These are phyloP conservation scores for Nomada fucata DNA, from an alignment of 2,888 invertebrate species.

Conservation along the genomic window DNA sequence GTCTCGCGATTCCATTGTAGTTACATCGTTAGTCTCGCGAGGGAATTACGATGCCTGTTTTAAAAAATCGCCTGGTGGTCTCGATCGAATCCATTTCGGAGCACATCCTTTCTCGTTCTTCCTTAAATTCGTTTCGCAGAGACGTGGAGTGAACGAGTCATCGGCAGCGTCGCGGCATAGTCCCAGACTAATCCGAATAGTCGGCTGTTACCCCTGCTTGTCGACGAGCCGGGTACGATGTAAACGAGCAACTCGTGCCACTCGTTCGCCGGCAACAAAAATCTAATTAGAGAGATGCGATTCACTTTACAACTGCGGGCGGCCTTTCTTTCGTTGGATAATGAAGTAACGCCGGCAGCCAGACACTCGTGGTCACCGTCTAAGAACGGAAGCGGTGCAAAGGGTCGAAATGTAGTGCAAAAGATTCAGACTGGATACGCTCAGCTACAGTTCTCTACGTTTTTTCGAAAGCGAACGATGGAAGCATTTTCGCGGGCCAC, in stretches of 20 bases:
- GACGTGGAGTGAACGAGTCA: not conserved
- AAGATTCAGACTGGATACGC: constrained; percentile 40
- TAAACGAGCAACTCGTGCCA: constrained; percentile 47
- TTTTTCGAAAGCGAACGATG: constrained; percentile 36
- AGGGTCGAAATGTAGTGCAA: constrained; percentile 44
- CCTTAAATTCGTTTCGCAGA: no score
- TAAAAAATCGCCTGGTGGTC: not conserved
- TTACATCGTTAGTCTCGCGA: no score
- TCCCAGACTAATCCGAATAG: constrained; percentile 30
- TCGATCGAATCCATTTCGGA: not conserved
- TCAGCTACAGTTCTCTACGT: constrained; percentile 54
- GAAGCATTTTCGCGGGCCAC: constrained; percentile 47
- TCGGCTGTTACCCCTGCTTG: constrained; percentile 39
- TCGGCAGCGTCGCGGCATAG: not conserved
- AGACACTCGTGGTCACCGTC: constrained; percentile 55
- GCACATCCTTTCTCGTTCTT: not conserved
- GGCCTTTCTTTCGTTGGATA: constrained; percentile 54
- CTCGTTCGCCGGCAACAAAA: constrained; percentile 59
- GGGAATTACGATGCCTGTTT: no score
- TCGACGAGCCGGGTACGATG: constrained; percentile 23
- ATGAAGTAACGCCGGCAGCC: constrained; percentile 64
- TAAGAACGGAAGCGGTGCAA: constrained; percentile 27
- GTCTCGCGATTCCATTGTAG: not conserved
- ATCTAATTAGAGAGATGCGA: constrained; percentile 66
- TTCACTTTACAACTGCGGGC: constrained; percentile 46